Evolutionary conservation across 2,113 vertebrate species (phyloP).

Genomic region (Gymnobelideus leadbeateri): DNA sequence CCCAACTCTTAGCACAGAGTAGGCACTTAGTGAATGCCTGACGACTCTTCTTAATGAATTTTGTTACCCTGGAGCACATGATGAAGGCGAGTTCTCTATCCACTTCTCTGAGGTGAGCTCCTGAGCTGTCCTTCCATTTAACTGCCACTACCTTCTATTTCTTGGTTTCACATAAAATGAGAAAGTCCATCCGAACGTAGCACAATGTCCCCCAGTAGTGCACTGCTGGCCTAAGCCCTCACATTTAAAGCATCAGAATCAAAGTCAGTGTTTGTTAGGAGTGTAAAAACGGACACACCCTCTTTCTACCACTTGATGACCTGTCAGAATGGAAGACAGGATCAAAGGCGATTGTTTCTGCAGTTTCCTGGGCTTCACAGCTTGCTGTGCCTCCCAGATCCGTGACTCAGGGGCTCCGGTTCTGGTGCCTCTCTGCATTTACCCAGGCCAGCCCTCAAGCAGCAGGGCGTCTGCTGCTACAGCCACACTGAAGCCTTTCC

Average conservation of each 20-base stretch:
- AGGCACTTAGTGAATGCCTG: background rate
- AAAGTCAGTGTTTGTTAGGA: background rate
- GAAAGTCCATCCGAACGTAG: background rate
- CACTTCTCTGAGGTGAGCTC: background rate
- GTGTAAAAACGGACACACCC: background rate
- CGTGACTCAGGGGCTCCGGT: background rate
- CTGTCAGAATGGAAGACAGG: background rate
- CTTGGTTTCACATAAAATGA: background rate
- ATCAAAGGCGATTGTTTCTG: background rate
- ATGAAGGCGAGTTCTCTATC: background rate
- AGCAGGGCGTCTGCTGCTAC: background rate
- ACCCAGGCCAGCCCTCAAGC: background rate
- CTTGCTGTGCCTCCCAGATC: background rate
- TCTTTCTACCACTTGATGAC: background rate
- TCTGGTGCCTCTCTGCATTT: background rate
- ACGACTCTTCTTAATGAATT: background rate
- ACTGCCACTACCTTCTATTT: background rate
- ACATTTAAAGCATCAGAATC: background rate
- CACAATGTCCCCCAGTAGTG: background rate
- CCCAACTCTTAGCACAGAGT: background rate
- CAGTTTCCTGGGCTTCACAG: background rate
- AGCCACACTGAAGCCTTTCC: background rate
- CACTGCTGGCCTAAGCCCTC: background rate
- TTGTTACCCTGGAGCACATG: background rate
- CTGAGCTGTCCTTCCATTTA: background rate